These are phyloP conservation scores for Halisarca cf. caerulea DNA, from an alignment of 37 sponge, comb jelly and placozoan species.

Conservation along the genomic window DNA sequence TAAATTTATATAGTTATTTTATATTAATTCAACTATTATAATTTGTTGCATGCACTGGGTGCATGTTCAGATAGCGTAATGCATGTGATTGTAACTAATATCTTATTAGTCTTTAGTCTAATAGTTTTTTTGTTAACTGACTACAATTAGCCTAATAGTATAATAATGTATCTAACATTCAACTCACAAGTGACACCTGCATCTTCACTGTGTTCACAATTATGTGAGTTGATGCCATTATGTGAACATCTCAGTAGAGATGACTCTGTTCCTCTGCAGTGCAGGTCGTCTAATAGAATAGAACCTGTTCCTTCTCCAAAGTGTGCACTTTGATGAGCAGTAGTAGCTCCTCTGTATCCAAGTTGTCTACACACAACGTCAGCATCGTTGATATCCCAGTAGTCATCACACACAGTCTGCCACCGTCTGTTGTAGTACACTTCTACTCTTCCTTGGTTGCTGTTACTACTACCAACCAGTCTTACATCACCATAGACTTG, in stretches of 20 bases:
- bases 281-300: neutral
- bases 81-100: no score
- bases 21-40: no score
- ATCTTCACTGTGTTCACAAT: slow-evolving; percentile 10
- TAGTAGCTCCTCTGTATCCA: slow-evolving; percentile 37
- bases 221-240: neutral
- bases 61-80: no score
- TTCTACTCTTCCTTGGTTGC: slow-evolving; percentile 26
- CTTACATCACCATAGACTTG: slow-evolving; percentile 13
- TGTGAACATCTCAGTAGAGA: neutral
- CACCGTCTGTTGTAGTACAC: slow-evolving; percentile 35
- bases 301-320: slow-evolving; percentile 13
- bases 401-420: slow-evolving; percentile 31
- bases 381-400: slow-evolving; percentile 38
- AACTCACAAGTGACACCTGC: slow-evolving; percentile 19
- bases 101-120: neutral
- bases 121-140: neutral
- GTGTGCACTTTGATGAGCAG: neutral
- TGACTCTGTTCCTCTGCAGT: neutral
- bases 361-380: slow-evolving; percentile 43
- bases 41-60: no score
- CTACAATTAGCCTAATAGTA: neutral
- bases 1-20: no score
- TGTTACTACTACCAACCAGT: neutral
- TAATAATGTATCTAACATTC: no score